phyloP scores from a whole-genome alignment of 2,888 invertebrate species.

The Caenorhabditis sp. region DNA sequence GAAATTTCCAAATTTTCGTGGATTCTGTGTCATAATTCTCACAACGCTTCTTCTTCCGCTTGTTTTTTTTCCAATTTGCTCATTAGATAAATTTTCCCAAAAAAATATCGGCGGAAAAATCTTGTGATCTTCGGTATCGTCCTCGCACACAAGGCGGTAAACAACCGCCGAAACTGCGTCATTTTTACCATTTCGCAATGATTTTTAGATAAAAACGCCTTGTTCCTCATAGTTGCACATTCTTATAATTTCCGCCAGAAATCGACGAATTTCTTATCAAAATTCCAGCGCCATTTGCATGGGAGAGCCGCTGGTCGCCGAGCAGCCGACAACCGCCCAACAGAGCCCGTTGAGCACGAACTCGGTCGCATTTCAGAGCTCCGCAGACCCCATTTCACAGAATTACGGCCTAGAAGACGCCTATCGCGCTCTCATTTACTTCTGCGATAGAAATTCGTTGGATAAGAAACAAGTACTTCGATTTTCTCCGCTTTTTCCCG shows the following conservation, averaged over 20 bases:
- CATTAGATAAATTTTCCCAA: too few species aligned
- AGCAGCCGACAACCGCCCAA: constrained; percentile 28
- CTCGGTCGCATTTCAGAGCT: constrained; percentile 24
- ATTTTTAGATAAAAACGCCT: neutral
- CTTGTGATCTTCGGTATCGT: too few species aligned
- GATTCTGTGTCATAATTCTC: too few species aligned
- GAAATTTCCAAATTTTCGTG: too few species aligned
- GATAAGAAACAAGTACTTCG: constrained; percentile 60
- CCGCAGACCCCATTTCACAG: neutral
- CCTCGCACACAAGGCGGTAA: too few species aligned
- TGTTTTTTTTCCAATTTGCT: too few species aligned
- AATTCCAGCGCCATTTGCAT: constrained; percentile 23
- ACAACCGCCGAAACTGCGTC: too few species aligned
- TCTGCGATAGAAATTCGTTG: constrained; percentile 55
- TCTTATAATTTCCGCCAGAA: neutral
- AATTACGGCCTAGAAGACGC: constrained; percentile 8
- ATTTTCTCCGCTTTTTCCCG: neutral
- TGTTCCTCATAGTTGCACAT: neutral
- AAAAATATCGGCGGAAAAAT: too few species aligned
- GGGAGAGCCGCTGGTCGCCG: constrained; percentile 35
- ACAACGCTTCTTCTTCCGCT: too few species aligned
- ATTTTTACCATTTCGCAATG: too few species aligned
- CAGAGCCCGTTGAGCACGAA: constrained; percentile 35
- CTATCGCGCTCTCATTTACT: constrained; percentile 23
- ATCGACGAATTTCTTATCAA: neutral